These are phyloP conservation scores for Bombylius major DNA, from an alignment of 2,888 invertebrate species.

Conservation along the genomic window DNA sequence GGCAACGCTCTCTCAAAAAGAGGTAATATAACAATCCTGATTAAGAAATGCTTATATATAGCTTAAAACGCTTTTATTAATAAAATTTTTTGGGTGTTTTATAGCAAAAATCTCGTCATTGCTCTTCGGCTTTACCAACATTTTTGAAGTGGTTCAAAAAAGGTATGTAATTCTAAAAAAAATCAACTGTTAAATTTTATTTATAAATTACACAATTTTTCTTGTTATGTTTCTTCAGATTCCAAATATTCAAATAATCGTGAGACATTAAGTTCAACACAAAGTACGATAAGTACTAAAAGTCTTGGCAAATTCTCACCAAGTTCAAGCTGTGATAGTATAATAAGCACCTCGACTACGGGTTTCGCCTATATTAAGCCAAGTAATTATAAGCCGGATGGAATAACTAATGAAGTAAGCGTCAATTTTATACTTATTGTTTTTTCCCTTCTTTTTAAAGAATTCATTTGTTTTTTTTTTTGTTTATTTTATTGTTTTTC, in stretches of 20 bases:
- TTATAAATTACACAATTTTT: too few relatives aligned
- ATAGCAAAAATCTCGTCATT: slow-evolving; percentile 5
- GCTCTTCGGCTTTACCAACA: slow-evolving; percentile 29
- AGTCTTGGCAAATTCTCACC: slow-evolving; percentile 17
- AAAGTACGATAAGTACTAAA: slow-evolving; percentile 14
- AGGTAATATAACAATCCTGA: background rate
- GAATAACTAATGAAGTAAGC: slow-evolving; percentile 19
- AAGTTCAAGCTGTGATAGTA: slow-evolving; percentile 46
- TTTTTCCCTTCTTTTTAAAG: background rate
- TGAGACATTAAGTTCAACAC: slow-evolving; percentile 18
- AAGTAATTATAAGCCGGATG: slow-evolving; percentile 37
- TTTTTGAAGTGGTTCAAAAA: slow-evolving; percentile 63
- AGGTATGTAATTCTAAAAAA: slow-evolving; percentile 26
- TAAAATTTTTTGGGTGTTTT: background rate
- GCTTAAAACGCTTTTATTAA: too few relatives aligned
- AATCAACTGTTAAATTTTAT: too few relatives aligned
- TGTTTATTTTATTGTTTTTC: slow-evolving; percentile 9
- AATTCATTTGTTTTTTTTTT: background rate
- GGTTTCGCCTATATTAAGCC: slow-evolving; percentile 59
- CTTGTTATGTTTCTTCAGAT: background rate
- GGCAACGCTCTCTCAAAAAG: background rate
- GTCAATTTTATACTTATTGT: background rate
- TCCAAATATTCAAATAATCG: slow-evolving; percentile 9
- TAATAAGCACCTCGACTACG: slow-evolving; percentile 58
- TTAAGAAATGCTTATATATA: too few relatives aligned